Percentiles rank a stretch among this genome's conserved stretches.
Evolutionary conservation across 2,797 vertebrate genomes (phyloP).

Genomic region (Aphelocoma californica): DNA sequence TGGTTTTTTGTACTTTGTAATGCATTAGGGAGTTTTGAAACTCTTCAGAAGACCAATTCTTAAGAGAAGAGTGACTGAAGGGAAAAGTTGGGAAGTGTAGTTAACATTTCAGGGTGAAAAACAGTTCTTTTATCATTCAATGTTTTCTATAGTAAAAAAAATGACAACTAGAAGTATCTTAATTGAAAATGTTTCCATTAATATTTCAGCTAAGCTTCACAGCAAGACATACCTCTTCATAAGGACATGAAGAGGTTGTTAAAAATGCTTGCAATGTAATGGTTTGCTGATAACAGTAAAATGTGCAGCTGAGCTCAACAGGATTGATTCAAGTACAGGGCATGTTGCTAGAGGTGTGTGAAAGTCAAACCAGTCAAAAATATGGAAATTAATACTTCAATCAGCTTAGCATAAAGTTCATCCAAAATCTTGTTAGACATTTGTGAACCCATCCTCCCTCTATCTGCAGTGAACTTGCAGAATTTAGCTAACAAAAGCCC

Average conservation of each 20-base stretch:
- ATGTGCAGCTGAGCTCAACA: not conserved
- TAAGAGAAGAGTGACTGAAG: not conserved
- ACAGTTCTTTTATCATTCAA: not conserved
- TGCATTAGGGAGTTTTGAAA: not conserved
- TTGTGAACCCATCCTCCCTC: not conserved
- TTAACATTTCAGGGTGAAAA: not conserved
- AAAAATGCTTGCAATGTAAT: not conserved
- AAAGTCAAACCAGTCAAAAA: not conserved
- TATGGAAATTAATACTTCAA: not conserved
- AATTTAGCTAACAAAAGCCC: not conserved
- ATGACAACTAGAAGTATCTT: not conserved
- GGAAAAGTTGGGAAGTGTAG: not conserved
- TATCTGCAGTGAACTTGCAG: not conserved
- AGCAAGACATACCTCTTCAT: not conserved
- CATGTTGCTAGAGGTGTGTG: not conserved
- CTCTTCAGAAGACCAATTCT: not conserved
- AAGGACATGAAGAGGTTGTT: not conserved
- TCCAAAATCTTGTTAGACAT: not conserved
- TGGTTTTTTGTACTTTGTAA: not conserved
- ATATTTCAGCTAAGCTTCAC: not conserved
- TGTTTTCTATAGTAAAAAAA: not conserved
- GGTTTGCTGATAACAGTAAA: not conserved
- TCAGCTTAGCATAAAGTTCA: not conserved
- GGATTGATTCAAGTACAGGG: not conserved
- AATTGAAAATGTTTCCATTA: constrained; percentile 4